Evolutionary conservation across 2,113 vertebrate genomes (phyloP), one percentile per base, ranked within the genome.

Genomic region (Sprattus sprattus): DNA sequence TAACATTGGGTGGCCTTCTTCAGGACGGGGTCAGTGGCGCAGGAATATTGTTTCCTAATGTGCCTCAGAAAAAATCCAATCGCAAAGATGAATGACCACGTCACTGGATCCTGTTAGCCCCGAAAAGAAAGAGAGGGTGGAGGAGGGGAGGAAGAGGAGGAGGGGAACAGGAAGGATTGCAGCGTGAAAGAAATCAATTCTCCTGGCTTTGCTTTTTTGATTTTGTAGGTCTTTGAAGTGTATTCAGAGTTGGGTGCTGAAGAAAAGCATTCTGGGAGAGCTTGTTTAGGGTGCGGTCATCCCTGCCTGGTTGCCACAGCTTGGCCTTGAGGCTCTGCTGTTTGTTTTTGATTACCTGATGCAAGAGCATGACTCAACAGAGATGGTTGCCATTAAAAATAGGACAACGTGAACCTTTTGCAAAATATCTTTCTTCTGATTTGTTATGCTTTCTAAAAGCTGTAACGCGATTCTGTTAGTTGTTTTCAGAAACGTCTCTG

Each of bases 21-120:
- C 71, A 78, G 71, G 13, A 39, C 71, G 71, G 71, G 71, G 71
- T 78, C 71, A 78, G 71, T 78, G 71, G 25, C 71, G 25, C 71
- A 78, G 71, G 28, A 78, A 78, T 78, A 78, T 78, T 78, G 71
- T 78, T 78, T 78, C 44, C 71, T 78, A 78, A 78, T 78, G 71
- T 78, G 25, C 71, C 71, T 32, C 71, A 11, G 28, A 78, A 78
- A 28, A 78, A 67, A 78, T 78, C 71, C 71, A 32, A 78, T 78
- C 32, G 71, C 71, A 32, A 78, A 78, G 71, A 78, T 78, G 71
- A 39, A 78, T 11, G 71, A 78, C 71, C 71, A 16, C 64, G 11
- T 32, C 13, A 2, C 28, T 22, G 1, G 32, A 11, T 15, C 64
- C 64, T 67, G n/a, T 67, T 67, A 67, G 3, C 50, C 16, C 54